Conservation (phyloP, 2,113 vertebrate species). For the Vulpes lagopus region DNA sequence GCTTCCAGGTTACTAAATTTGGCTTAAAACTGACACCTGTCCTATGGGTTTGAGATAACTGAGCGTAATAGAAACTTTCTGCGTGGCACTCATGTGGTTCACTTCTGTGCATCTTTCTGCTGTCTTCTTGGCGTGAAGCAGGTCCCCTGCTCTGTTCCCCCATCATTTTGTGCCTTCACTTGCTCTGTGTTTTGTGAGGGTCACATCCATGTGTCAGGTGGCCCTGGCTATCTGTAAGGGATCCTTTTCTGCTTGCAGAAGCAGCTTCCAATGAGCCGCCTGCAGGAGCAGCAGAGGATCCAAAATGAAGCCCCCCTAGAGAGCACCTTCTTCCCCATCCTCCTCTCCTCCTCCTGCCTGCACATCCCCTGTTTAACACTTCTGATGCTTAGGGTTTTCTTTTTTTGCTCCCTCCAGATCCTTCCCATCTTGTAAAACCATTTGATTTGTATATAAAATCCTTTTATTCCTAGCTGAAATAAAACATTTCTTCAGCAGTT, state of each 20-base stretch:
- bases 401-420: neutral
- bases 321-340: neutral
- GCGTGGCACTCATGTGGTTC: rapidly evolving
- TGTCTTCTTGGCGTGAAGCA: neutral
- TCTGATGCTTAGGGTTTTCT: neutral
- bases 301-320: neutral
- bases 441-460: constrained; percentile 63
- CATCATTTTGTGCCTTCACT: neutral
- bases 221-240: neutral
- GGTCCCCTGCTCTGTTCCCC: neutral
- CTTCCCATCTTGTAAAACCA: constrained; percentile 41
- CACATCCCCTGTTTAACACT: neutral
- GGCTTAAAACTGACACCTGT: neutral
- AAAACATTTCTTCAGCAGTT: constrained; percentile 55
- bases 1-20: neutral
- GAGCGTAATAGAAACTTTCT: neutral
- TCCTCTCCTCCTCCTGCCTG: neutral
- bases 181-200: neutral
- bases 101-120: neutral
- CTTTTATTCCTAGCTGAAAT: constrained; percentile 53
- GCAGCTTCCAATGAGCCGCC: neutral
- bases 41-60: neutral
- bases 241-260: neutral
- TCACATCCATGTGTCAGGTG: neutral
- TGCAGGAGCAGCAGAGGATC: neutral